phyloP scores from a whole-genome alignment of 2,888 invertebrate genomes.

The Dasysyrphus tricinctus region DNA sequence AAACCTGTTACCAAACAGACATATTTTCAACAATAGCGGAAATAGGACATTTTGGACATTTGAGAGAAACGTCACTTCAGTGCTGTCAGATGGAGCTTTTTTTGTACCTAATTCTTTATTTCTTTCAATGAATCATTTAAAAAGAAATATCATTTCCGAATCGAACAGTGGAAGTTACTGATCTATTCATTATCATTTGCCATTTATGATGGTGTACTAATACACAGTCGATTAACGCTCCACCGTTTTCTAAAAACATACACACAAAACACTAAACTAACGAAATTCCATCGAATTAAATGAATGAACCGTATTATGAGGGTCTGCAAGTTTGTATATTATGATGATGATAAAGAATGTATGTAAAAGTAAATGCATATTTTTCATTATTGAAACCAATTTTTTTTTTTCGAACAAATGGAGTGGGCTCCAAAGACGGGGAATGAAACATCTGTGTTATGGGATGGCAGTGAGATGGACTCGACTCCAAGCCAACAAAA shows the following conservation, averaged over 20 bases:
- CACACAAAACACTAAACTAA: slow-evolving; percentile 35
- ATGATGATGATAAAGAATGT: not conserved
- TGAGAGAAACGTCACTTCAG: too few species aligned
- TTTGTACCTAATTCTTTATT: not conserved
- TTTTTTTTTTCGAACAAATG: slow-evolving; percentile 25
- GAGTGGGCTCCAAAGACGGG: slow-evolving; percentile 57
- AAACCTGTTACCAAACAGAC: too few species aligned
- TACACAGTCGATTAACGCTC: slow-evolving; percentile 46
- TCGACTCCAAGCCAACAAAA: slow-evolving; percentile 59
- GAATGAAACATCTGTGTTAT: slow-evolving; percentile 65
- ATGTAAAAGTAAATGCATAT: slow-evolving; percentile 18
- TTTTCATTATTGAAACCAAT: slow-evolving; percentile 59
- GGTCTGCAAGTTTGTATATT: slow-evolving; percentile 32
- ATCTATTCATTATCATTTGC: slow-evolving; percentile 9
- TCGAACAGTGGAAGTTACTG: slow-evolving; percentile 39
- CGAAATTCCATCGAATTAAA: slow-evolving; percentile 71
- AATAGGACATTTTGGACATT: too few species aligned
- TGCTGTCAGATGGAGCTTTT: not conserved
- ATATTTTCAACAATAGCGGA: too few species aligned
- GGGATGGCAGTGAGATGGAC: slow-evolving; percentile 45
- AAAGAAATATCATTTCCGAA: slow-evolving; percentile 27
- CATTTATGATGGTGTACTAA: not conserved
- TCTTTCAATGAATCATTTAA: not conserved
- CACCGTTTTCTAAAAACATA: slow-evolving; percentile 1
- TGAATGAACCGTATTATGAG: slow-evolving; percentile 68